Evolutionary conservation across 2,888 invertebrate species (phyloP), one percentile per base, ranked within the genome.

Genomic region (Tachina lurida): DNA sequence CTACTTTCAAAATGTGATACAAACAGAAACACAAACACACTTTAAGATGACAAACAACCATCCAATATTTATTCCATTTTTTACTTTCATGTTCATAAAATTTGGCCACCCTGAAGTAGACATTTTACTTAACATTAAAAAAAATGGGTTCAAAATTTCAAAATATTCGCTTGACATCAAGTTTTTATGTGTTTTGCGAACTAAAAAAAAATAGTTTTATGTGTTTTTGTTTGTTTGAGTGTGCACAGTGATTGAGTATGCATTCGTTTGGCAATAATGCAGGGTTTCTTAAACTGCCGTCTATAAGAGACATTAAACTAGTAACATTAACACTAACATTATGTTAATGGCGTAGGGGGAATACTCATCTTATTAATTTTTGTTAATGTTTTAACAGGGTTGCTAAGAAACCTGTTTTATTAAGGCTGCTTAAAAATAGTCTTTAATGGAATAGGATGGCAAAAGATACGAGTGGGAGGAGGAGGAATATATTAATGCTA

Each of bases 121-220:
- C 17, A 39, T 12, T 49, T 58, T 58, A n/a, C 12, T 22, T 45
- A 39, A 45, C 9, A n/a, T 31, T 31, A 67, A 77, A 68, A 45
- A 62, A 68, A 75, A 75, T 39, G 31, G 58, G 19, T 63, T 71
- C 41, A 76, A 58, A 56, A 56, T 76, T 62, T 67, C 58, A 43
- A n/a, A 45, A 65, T 2, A 19, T 74, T 60, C 19, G 12, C n/a
- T 41, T 68, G 70, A 52, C 39, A 52, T 43, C n/a, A 17, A 70
- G 45, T 8, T 39, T 41, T 60, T 13, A 19, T 22, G 60, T 19
- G 19, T 67, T 67, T 49, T n/a, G 67, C 31, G n/a, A 52, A 22
- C 19, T 58, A 54, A 54, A 52, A 15, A 19, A 54, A 56, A 10
- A 12, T 3, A 3, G 1, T 56, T 56, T 56, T 31, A 13, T 56